Percentiles rank a stretch among this genome's conserved stretches.
Conservation (phyloP, 2,888 invertebrate genomes). For the Lasioglossum marginatum region DNA sequence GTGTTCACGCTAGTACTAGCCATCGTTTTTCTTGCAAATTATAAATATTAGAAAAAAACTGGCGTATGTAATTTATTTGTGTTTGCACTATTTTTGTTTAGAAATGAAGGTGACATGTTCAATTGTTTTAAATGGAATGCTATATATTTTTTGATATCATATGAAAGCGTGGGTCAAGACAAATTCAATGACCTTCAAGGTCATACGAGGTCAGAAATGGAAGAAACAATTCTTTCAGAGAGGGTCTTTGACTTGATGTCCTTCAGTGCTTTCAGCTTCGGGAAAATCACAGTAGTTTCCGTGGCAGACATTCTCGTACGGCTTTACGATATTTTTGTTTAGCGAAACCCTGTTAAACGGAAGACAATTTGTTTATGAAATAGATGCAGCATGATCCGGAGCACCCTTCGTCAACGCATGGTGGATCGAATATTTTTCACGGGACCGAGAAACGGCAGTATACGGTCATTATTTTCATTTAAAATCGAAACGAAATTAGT, state of each 20-base stretch:
- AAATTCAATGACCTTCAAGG: neutral
- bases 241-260: slow-evolving; percentile 90
- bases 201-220: neutral
- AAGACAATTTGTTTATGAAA: slow-evolving; percentile 35
- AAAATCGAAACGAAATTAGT: slow-evolving; percentile 4
- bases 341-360: slow-evolving; percentile 19
- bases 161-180: neutral
- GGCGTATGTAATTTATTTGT: neutral
- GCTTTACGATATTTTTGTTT: slow-evolving; percentile 32
- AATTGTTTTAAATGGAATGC: too few species aligned
- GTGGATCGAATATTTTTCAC: slow-evolving; percentile 9
- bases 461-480: slow-evolving; percentile 20
- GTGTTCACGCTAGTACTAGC: neutral
- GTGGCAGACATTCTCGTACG: slow-evolving; percentile 88
- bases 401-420: slow-evolving; percentile 50
- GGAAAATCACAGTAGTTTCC: slow-evolving; percentile 94
- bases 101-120: too few species aligned
- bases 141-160: neutral
- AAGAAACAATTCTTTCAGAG: neutral
- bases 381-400: slow-evolving; percentile 9
- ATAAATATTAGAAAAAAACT: neutral
- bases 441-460: slow-evolving; percentile 3
- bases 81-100: neutral
- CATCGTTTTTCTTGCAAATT: neutral
- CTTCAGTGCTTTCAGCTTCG: slow-evolving; percentile 96